A percentile compares a stretch with the other conserved stretches of the same genome.
phyloP scores from a whole-genome alignment of 2,888 invertebrate species.

The Scaptomyza parva region DNA sequence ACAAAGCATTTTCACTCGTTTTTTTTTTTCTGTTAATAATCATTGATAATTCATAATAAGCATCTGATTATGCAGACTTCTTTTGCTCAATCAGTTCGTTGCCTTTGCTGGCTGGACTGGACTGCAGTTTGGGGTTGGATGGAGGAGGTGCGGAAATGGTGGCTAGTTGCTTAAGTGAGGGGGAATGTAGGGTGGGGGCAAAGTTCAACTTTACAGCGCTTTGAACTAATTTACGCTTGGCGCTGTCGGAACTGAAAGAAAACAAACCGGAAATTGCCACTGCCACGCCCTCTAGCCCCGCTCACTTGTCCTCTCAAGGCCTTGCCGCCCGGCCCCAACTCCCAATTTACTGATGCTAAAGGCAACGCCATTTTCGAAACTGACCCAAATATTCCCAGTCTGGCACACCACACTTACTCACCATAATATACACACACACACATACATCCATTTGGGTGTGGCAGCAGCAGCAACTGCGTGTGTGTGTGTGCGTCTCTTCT shows the following conservation, averaged over 20 bases:
- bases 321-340: not conserved
- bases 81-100: slow-evolving; percentile 45
- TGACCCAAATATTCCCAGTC: slow-evolving; percentile 53
- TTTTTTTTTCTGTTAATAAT: slow-evolving; percentile 51
- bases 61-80: slow-evolving; percentile 63
- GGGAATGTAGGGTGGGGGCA: not conserved
- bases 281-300: slow-evolving; percentile 49
- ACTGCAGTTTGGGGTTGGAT: not conserved
- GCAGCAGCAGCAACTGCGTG: slow-evolving; percentile 6
- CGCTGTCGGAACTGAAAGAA: slow-evolving; percentile 76
- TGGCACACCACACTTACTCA: slow-evolving; percentile 6
- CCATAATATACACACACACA: slow-evolving; percentile 20
- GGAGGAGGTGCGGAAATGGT: not conserved
- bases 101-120: not conserved
- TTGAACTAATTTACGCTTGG: slow-evolving; percentile 75
- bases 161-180: not conserved
- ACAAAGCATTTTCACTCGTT: slow-evolving; percentile 52
- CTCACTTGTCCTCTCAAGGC: not conserved
- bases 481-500: slow-evolving; percentile 16
- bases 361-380: slow-evolving; percentile 43
- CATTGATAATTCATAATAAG: slow-evolving; percentile 74
- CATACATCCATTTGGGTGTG: slow-evolving; percentile 27
- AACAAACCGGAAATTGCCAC: slow-evolving; percentile 79
- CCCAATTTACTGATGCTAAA: slow-evolving; percentile 22
- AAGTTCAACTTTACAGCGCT: slow-evolving; percentile 60